Conservation (phyloP, 2,888 invertebrate genomes). For the Sepioteuthis lessoniana region DNA sequence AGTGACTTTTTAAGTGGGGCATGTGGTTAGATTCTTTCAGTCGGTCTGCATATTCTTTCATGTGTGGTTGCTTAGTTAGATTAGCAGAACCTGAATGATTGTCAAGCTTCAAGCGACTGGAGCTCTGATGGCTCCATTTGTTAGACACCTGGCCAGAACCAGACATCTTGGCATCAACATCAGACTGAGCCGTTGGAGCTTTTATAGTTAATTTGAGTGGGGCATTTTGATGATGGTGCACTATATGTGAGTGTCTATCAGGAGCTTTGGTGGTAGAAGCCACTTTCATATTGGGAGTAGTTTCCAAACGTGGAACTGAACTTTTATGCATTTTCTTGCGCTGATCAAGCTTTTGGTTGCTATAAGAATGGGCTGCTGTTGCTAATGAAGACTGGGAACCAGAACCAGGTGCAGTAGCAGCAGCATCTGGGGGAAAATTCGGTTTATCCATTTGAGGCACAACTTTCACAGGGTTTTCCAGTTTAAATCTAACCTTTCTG, state of each 20-base stretch:
- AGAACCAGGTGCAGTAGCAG: background rate
- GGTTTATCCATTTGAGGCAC: background rate
- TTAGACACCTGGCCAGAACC: slow-evolving; percentile 48
- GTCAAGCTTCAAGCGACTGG: slow-evolving; percentile 36
- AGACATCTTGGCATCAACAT: slow-evolving; percentile 42
- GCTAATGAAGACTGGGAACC: background rate
- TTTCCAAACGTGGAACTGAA: slow-evolving; percentile 43
- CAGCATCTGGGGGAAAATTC: background rate
- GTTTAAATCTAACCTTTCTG: slow-evolving; percentile 38
- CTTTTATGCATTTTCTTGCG: slow-evolving; percentile 50
- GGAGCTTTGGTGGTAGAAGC: background rate
- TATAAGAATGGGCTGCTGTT: background rate
- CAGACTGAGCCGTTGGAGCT: slow-evolving; percentile 50
- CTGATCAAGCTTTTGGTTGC: slow-evolving; percentile 41
- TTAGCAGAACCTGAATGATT: slow-evolving; percentile 39
- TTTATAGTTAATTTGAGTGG: slow-evolving; percentile 64
- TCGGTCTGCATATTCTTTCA: slow-evolving; percentile 38
- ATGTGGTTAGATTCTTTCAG: slow-evolving; percentile 36
- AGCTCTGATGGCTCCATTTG: slow-evolving; percentile 50
- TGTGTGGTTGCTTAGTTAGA: slow-evolving; percentile 37
- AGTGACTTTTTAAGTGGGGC: background rate
- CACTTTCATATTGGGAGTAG: background rate
- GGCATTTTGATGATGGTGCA: slow-evolving; percentile 51
- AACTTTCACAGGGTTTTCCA: slow-evolving; percentile 24
- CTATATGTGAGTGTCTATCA: slow-evolving; percentile 39